A percentile compares a stretch with the other conserved stretches of the same genome.
Conservation (phyloP, 2,888 invertebrate genomes). For the Cheiracanthium punctorium region DNA sequence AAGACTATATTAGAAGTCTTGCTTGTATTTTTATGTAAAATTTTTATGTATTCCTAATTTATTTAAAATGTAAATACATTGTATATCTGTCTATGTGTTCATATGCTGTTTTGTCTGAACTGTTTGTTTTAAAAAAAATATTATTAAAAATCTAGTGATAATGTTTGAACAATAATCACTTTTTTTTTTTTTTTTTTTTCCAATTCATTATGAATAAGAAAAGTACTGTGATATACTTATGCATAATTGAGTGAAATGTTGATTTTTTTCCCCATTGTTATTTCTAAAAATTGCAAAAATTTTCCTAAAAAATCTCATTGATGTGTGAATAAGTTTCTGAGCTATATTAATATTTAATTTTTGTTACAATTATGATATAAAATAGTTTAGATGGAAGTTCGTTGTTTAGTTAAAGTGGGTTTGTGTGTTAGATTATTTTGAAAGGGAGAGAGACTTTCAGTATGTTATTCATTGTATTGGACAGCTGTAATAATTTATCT, state of each 20-base stretch:
- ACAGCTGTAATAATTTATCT: too few species aligned
- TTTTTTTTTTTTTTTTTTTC: conserved; percentile 53
- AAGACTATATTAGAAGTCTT: neutral
- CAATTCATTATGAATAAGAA: conserved; percentile 41
- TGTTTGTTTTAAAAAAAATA: conserved; percentile 30
- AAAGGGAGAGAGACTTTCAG: neutral
- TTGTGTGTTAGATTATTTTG: neutral
- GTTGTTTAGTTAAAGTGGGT: neutral
- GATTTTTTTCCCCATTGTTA: neutral
- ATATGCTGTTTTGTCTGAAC: conserved; percentile 38
- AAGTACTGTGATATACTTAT: conserved; percentile 55
- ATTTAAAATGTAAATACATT: conserved; percentile 60
- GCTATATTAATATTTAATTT: conserved; percentile 5
- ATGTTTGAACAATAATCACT: conserved; percentile 61
- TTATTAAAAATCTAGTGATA: conserved; percentile 58
- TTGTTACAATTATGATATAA: neutral
- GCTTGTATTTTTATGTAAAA: conserved; percentile 12
- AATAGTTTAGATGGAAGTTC: neutral
- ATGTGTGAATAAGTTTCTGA: neutral
- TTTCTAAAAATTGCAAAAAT: neutral
- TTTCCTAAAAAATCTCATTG: neutral
- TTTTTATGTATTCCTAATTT: conserved; percentile 61
- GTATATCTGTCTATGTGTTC: conserved; percentile 28
- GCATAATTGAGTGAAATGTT: conserved; percentile 50
- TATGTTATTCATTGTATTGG: neutral